A percentile compares a stretch with the other conserved stretches of the same genome.
phyloP scores from a whole-genome alignment of 2,888 invertebrate genomes.

The Drosophila testacea region DNA sequence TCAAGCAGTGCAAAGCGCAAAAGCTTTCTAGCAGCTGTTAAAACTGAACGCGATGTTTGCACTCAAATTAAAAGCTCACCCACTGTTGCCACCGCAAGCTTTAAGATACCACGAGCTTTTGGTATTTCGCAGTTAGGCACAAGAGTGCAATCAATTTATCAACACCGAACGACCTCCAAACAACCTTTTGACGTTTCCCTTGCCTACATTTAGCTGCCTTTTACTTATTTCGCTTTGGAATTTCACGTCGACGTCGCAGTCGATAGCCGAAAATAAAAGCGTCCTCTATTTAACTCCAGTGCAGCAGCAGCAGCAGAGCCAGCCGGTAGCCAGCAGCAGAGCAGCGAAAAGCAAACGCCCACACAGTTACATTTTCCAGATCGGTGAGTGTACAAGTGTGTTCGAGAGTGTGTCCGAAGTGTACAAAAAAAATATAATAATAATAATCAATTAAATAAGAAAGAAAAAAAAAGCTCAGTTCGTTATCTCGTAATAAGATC shows the following conservation, averaged over 20 bases:
- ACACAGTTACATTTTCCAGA: conserved; percentile 64
- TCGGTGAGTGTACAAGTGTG: conserved; percentile 68
- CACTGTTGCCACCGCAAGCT: conserved; percentile 24
- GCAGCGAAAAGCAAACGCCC: conserved; percentile 55
- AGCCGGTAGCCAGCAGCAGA: conserved; percentile 69
- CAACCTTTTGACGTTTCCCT: conserved; percentile 84
- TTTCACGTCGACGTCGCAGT: conserved; percentile 63
- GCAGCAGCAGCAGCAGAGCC: conserved; percentile 82
- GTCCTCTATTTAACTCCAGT: conserved; percentile 82
- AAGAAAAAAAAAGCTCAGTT: conserved; percentile 23
- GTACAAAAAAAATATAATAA: conserved; percentile 24
- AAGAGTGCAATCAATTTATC: conserved; percentile 42
- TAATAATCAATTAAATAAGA: conserved; percentile 11
- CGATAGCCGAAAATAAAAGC: conserved; percentile 75
- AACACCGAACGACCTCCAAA: conserved; percentile 80
- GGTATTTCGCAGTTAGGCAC: conserved; percentile 58
- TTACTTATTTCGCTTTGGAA: conserved; percentile 75
- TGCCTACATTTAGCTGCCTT: conserved; percentile 48
- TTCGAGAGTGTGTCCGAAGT: conserved; percentile 47
- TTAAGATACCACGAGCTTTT: conserved; percentile 44
- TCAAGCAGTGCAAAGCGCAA: conserved; percentile 32
- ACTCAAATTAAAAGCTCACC: neutral
- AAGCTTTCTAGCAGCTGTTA: neutral
- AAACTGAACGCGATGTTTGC: neutral
- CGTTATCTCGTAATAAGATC: conserved; percentile 40